Base-by-base conservation (phyloP, 2,113 vertebrate species). In the Grantiella picta region DNA sequence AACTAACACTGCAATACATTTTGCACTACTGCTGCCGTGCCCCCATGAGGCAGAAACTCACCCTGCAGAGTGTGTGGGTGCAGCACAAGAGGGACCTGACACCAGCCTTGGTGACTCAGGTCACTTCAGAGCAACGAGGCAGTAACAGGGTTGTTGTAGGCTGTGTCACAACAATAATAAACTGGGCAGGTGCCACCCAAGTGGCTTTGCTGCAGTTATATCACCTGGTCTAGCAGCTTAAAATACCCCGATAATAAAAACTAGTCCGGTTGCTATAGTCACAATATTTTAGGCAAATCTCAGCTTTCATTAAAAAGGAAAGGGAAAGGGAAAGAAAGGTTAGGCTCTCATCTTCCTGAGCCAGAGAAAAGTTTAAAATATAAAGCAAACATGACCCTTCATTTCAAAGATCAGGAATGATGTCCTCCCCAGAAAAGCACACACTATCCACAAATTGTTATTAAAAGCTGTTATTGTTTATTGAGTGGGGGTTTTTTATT, bases 381-480 rank as follows among this genome's bases (percentile, higher is more conserved):
- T 70, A 90, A 75, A 92, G 60, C 56, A 96, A 94, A 85, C 60
- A 72, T 36, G 52, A 95, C 82, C 75, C 36, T 66, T 29, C 40
- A 29, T 77, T 93, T 94, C 56, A 90, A 92, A 95, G 88, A 89
- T 87, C 59, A 81, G 72, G 72, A 83, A 54, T 42, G 49, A 77
- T 22, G 40, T 80, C 36, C 38, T 65, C 69, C 35, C 29, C 36
- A 65, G 66, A 82, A 80, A 79, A 88, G 36, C 25, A 69, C 65
- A 49, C 42, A 12, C 35, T 24, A 65, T 57, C 36, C 0, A 0
- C 45, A 90, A 60, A 72, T 25, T 27, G 42, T 45, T 82, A 27
- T 64, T 89, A 81, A 91, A 79, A 82, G 20, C 22, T 69, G 18
- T 52, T 84, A 35, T 64, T 91, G 36, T 85, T 91, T 90, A 90